These are phyloP conservation scores for Pediacus dermestoides DNA, from an alignment of 2,888 invertebrate species.

Conservation along the genomic window DNA sequence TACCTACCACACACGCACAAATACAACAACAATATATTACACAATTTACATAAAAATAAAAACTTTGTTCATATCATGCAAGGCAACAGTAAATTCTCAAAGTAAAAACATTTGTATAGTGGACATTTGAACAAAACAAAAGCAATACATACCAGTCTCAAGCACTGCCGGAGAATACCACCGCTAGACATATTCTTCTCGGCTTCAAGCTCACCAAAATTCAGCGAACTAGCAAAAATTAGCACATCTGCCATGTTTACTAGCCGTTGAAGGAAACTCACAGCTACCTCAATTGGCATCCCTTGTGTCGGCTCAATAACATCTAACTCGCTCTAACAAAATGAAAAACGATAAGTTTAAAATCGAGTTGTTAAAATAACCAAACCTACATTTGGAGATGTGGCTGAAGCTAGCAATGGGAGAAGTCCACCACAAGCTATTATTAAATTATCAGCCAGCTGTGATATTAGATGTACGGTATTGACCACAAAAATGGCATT, in stretches of 20 bases:
- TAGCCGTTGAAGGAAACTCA: conserved; percentile 94
- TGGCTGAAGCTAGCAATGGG: conserved; percentile 95
- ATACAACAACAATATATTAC: conserved; percentile 13
- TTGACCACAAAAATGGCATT: conserved; percentile 99
- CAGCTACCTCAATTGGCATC: conserved; percentile 97
- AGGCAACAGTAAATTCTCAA: conserved; percentile 6
- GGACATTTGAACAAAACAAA: conserved; percentile 1
- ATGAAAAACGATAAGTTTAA: conserved; percentile 10
- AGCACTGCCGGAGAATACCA: conserved; percentile 95
- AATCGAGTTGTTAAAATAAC: neutral
- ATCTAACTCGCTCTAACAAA: conserved; percentile 87
- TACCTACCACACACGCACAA: conserved; percentile 60
- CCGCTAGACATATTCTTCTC: conserved; percentile 99
- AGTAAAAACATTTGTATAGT: conserved; percentile 6
- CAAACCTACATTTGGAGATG: conserved; percentile 90
- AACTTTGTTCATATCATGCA: conserved; percentile 7
- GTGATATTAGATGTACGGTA: conserved; percentile 98
- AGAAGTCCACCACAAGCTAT: conserved; percentile 97
- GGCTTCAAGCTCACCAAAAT: conserved; percentile 96
- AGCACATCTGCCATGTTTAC: conserved; percentile 98
- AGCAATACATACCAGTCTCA: conserved; percentile 73
- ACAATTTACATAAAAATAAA: conserved; percentile 8
- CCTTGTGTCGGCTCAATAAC: conserved; percentile 98
- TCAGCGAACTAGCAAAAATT: conserved; percentile 95
- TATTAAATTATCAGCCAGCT: conserved; percentile 96